These are phyloP conservation scores for Diplazon laetatorius DNA, from an alignment of 2,888 invertebrate species.

Conservation along the genomic window DNA sequence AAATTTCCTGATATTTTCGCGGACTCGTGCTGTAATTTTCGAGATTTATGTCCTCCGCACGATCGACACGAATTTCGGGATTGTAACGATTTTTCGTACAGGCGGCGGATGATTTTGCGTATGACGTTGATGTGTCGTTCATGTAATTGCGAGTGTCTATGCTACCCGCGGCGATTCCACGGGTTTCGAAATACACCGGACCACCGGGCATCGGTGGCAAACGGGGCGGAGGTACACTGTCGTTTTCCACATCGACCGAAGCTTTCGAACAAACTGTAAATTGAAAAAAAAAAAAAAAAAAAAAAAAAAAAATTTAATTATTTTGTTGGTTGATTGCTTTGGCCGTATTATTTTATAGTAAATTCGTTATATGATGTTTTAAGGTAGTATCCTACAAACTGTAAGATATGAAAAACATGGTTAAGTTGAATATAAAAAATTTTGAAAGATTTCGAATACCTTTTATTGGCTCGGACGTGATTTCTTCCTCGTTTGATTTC, in stretches of 20 bases:
- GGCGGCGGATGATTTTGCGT: constrained; percentile 68
- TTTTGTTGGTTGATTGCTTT: background rate
- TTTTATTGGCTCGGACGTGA: constrained; percentile 79
- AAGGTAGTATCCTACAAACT: too few relatives aligned
- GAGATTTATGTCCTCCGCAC: constrained; percentile 80
- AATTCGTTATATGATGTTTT: too few relatives aligned
- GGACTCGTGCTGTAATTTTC: constrained; percentile 84
- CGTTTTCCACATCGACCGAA: constrained; percentile 87
- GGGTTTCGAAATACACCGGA: constrained; percentile 71
- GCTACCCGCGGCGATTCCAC: constrained; percentile 76
- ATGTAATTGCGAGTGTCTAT: constrained; percentile 78
- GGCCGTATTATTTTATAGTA: background rate
- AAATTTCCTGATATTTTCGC: constrained; percentile 80
- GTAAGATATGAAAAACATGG: background rate
- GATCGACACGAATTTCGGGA: constrained; percentile 77
- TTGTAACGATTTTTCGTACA: constrained; percentile 69
- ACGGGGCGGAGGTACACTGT: constrained; percentile 83
- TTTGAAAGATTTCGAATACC: constrained; percentile 67
- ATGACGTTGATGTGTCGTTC: constrained; percentile 69
- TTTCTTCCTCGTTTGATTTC: constrained; percentile 73
- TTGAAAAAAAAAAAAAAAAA: constrained; percentile 65
- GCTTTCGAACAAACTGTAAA: constrained; percentile 86
- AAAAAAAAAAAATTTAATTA: background rate
- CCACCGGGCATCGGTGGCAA: constrained; percentile 65
- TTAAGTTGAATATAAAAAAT: background rate